These are phyloP conservation scores for Scaptomyza reducta DNA, from an alignment of 2,888 invertebrate species.

Conservation along the genomic window DNA sequence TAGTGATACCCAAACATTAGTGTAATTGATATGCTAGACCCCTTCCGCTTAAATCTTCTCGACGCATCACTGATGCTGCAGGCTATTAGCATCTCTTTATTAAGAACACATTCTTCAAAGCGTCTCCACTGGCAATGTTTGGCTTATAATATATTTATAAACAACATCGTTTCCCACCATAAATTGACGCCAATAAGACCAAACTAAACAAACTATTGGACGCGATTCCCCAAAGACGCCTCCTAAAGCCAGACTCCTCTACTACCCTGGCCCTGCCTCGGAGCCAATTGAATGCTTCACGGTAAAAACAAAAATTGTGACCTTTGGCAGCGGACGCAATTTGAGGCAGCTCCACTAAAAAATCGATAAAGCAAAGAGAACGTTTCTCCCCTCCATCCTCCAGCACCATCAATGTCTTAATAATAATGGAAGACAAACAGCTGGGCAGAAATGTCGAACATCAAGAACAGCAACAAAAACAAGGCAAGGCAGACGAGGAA, in stretches of 20 bases:
- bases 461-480: constrained; percentile 8
- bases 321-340: constrained; percentile 63
- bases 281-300: constrained; percentile 61
- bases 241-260: constrained; percentile 5
- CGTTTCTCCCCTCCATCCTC: neutral
- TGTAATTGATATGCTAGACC: constrained; percentile 68
- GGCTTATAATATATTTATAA: constrained; percentile 68
- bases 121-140: constrained; percentile 50
- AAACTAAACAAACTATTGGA: constrained; percentile 53
- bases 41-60: constrained; percentile 46
- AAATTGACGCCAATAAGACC: constrained; percentile 61
- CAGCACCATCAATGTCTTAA: constrained; percentile 2
- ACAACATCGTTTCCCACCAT: constrained; percentile 71
- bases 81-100: constrained; percentile 71
- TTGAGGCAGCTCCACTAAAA: constrained; percentile 44
- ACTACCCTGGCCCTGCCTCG: neutral
- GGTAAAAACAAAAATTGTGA: constrained; percentile 56
- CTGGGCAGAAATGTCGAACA: constrained; percentile 45
- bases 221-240: constrained; percentile 41
- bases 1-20: neutral
- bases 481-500: constrained; percentile 3
- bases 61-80: constrained; percentile 44
- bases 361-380: constrained; percentile 31
- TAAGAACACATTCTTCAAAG: constrained; percentile 69
- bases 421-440: constrained; percentile 61